A percentile compares a stretch with the other conserved stretches of the same genome.
phyloP scores from a whole-genome alignment of 1,140 invertebrate species.

The Heliconius himera region DNA sequence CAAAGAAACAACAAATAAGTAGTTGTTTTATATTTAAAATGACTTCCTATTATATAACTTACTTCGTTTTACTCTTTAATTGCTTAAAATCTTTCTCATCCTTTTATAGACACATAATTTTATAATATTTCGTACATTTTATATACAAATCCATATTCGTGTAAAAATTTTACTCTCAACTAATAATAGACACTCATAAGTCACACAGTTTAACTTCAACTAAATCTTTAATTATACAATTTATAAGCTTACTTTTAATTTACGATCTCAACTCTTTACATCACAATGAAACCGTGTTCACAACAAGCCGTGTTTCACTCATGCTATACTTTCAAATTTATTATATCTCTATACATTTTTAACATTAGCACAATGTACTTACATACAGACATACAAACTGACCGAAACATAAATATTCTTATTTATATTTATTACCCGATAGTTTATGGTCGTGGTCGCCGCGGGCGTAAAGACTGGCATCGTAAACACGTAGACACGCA shows the following conservation, averaged over 20 bases:
- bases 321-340: slow-evolving; percentile 5
- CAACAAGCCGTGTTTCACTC: background rate
- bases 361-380: slow-evolving; percentile 12
- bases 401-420: slow-evolving; percentile 1
- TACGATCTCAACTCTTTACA: background rate
- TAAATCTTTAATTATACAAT: background rate
- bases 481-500: slow-evolving; percentile 10
- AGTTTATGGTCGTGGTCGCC: slow-evolving; percentile 10
- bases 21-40: too few species aligned
- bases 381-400: background rate
- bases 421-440: slow-evolving; percentile 13
- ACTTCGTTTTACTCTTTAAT: too few species aligned
- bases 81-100: too few species aligned
- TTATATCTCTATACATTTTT: background rate
- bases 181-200: too few species aligned
- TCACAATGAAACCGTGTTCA: background rate
- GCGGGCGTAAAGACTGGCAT: background rate
- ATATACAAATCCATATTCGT: too few species aligned
- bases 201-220: background rate
- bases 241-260: background rate
- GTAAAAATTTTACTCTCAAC: too few species aligned
- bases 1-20: too few species aligned
- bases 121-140: too few species aligned
- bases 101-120: too few species aligned
- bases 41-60: too few species aligned